Base-by-base conservation (phyloP, 2,888 invertebrate species). In the Euphydryas editha region DNA sequence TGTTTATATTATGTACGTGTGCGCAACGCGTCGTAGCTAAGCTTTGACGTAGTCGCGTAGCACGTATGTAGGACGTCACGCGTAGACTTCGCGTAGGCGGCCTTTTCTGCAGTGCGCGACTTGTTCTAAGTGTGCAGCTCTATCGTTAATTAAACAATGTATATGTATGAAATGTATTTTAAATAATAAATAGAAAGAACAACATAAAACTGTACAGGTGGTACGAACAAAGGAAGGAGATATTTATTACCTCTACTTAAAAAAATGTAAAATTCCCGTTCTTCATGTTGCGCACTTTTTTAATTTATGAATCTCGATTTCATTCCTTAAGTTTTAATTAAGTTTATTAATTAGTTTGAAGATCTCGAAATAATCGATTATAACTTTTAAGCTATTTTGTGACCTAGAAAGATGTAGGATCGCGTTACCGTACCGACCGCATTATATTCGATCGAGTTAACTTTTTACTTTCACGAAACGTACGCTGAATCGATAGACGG, bases 391-490 rank as follows among this genome's bases (percentile, higher is more conserved):
- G 84, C 80, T 80, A 81, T 80, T 83, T 84, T 82, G 83, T 84
- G 90, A 86, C 86, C 89, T 85, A 88, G 84, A 87, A 86, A 85
- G 80, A 76, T 75, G 70, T 73, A 78, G 80, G 78, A 82, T 84
- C 82, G 85, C 84, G 87, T 85, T 84, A 83, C 82, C 77, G 82
- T 81, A 73, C 73, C 84, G 87, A 84, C 88, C 87, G 88, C 87
- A 88, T 84, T 85, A 85, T 79, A 87, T 87, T 87, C 84, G 86
- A 87, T 87, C 84, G 89, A 84, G 88, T 87, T 86, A 87, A 89
- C 82, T 89, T 90, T 90, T 90, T 85, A 88, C 84, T 88, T 87
- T 87, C 85, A 87, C 86, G 85, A 81, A 83, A 85, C 79, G 84
- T 84, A 80, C 81, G 81, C 79, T 82, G 86, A 87, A 90, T 91